These are phyloP conservation scores for Australoheros facetus DNA, from an alignment of 2,797 vertebrate genomes.

Conservation along the genomic window DNA sequence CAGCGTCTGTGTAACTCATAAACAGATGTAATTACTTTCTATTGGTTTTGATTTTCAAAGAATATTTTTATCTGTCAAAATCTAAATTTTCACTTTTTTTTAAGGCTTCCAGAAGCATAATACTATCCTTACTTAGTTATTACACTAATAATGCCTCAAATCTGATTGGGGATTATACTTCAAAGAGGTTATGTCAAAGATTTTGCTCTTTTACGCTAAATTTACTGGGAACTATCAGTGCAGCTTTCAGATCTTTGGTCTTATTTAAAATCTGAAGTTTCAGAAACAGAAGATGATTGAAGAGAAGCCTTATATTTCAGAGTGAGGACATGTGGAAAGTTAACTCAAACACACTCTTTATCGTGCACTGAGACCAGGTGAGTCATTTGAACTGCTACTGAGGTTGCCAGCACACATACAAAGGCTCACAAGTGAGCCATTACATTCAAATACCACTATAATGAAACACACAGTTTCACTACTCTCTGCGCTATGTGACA, in stretches of 20 bases:
- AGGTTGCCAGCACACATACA: not conserved
- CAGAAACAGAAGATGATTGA: not conserved
- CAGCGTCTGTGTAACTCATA: not conserved
- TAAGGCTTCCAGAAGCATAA: too few species aligned
- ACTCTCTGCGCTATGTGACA: slow-evolving; percentile 21
- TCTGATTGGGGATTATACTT: too few species aligned
- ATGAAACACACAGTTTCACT: slow-evolving; percentile 1
- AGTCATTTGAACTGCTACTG: slow-evolving; percentile 12
- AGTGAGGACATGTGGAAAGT: not conserved
- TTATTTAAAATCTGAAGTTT: not conserved
- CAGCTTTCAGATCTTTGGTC: not conserved
- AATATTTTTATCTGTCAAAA: not conserved
- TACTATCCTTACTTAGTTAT: not conserved
- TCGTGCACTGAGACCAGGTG: slow-evolving; percentile 3
- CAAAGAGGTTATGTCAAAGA: not conserved
- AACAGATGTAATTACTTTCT: slow-evolving; percentile 7
- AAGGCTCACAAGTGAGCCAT: not conserved
- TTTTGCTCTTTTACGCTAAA: not conserved
- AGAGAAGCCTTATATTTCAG: not conserved
- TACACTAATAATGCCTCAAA: not conserved
- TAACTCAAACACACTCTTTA: not conserved
- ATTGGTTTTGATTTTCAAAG: not conserved
- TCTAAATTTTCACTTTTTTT: too few species aligned
- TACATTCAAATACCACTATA: slow-evolving; percentile 40
- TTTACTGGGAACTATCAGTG: not conserved